Percentiles rank a stretch among this genome's conserved stretches.
phyloP scores from a whole-genome alignment of 2,113 vertebrate species.

The Hypocryptadius cinnamomeus region DNA sequence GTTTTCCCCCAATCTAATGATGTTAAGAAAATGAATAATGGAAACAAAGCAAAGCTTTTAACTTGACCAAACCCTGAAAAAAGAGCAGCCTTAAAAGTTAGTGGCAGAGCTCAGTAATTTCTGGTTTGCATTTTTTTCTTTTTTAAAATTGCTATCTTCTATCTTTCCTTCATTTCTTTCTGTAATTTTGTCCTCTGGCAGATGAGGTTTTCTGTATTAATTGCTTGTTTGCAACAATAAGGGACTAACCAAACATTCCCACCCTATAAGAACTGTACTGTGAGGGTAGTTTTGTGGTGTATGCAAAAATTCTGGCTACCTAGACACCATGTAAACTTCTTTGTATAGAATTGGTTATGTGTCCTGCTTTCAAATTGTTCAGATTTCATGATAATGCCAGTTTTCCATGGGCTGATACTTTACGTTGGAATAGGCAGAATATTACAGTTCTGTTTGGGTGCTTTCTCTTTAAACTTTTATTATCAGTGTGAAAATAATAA shows the following conservation, averaged over 20 bases:
- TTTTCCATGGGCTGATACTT: neutral
- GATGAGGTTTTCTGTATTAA: neutral
- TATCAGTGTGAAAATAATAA: neutral
- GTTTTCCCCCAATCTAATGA: neutral
- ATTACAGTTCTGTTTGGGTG: neutral
- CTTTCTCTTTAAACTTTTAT: neutral
- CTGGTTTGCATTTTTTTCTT: neutral
- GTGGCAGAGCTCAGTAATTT: neutral
- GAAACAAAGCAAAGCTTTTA: neutral
- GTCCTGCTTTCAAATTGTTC: neutral
- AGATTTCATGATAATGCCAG: neutral
- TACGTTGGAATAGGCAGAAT: neutral
- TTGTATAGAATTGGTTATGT: neutral
- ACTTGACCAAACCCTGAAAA: neutral
- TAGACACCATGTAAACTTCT: neutral
- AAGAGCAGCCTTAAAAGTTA: neutral
- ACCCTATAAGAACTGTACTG: rapidly evolving
- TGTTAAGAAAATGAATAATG: neutral
- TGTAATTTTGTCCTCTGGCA: neutral
- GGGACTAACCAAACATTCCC: neutral
- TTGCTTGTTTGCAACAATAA: neutral
- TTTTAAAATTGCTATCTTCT: neutral
- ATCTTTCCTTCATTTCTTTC: neutral
- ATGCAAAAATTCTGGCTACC: neutral
- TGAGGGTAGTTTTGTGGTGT: neutral